A percentile compares a stretch with the other conserved stretches of the same genome.
phyloP scores from a whole-genome alignment of 2,888 invertebrate species.

The Plemyria rubiginata region DNA sequence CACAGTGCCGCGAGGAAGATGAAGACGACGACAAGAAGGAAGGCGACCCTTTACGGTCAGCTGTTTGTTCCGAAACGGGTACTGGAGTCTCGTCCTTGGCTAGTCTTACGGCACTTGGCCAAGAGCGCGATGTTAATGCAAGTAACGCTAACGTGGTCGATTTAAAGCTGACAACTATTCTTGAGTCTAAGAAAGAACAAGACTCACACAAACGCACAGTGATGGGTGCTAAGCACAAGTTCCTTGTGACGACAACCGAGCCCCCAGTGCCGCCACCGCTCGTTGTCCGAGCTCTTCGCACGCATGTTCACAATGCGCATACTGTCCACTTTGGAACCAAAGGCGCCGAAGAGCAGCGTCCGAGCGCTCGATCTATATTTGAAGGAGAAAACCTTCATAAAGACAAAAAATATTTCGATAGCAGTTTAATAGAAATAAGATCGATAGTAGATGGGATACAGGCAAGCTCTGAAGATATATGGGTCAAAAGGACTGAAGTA shows the following conservation, averaged over 20 bases:
- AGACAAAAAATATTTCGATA: constrained; percentile 92
- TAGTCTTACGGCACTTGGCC: constrained; percentile 43
- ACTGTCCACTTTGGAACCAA: constrained; percentile 89
- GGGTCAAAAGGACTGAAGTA: constrained; percentile 87
- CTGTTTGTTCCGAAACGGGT: constrained; percentile 46
- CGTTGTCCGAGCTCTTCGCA: constrained; percentile 76
- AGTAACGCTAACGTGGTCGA: constrained; percentile 44
- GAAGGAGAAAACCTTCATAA: constrained; percentile 86
- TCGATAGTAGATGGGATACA: constrained; percentile 88
- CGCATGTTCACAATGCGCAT: constrained; percentile 84
- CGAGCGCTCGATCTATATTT: constrained; percentile 87
- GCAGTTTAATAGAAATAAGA: constrained; percentile 92
- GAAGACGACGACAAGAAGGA: constrained; percentile 87
- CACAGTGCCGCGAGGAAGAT: constrained; percentile 94
- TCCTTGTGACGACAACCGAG: constrained; percentile 70
- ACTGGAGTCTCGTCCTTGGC: constrained; percentile 47
- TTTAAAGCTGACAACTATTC: constrained; percentile 25
- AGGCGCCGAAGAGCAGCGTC: constrained; percentile 82
- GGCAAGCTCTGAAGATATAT: constrained; percentile 88
- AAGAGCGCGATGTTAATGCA: constrained; percentile 45
- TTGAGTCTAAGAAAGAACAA: constrained; percentile 22
- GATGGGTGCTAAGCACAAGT: constrained; percentile 75
- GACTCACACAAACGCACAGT: constrained; percentile 61
- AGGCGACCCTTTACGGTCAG: constrained; percentile 48
- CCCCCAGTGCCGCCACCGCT: constrained; percentile 66